These are phyloP conservation scores for Paralvinella palmiformis DNA, from an alignment of 1,140 invertebrate genomes.

Conservation along the genomic window DNA sequence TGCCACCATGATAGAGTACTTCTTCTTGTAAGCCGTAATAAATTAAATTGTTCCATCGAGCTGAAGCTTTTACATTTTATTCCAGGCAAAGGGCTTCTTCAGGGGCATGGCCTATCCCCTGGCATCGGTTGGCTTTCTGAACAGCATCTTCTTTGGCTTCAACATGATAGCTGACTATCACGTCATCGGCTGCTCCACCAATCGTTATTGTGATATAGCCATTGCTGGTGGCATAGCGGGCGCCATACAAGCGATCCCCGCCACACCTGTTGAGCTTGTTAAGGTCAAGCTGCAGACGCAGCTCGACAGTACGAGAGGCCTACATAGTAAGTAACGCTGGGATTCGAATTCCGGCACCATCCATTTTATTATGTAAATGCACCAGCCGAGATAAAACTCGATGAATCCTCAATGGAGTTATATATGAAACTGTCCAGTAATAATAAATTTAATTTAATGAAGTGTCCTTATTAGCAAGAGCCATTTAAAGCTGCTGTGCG, in stretches of 20 bases:
- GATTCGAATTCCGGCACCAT: no score
- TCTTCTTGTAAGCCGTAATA: no score
- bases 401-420: no score
- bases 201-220: slow-evolving; percentile 48
- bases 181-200: slow-evolving; percentile 1
- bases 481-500: no score
- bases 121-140: slow-evolving; percentile 60
- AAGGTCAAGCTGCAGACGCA: slow-evolving; percentile 67
- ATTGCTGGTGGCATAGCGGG: slow-evolving; percentile 59
- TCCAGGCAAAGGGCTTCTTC: slow-evolving; percentile 61
- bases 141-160: slow-evolving; percentile 67
- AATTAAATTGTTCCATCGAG: no score
- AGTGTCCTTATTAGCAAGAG: no score
- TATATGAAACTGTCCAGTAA: no score
- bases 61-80: background rate
- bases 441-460: no score
- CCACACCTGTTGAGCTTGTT: slow-evolving; percentile 64
- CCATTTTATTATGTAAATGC: no score
- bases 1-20: no score
- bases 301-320: slow-evolving; percentile 14
- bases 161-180: slow-evolving; percentile 43
- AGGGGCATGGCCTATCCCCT: slow-evolving; percentile 66
- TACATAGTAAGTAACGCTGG: no score
- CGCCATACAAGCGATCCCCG: slow-evolving; percentile 56
- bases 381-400: no score